Evolutionary conservation across 1,140 invertebrate genomes (phyloP).

Genomic region (Halyomorpha halys): DNA sequence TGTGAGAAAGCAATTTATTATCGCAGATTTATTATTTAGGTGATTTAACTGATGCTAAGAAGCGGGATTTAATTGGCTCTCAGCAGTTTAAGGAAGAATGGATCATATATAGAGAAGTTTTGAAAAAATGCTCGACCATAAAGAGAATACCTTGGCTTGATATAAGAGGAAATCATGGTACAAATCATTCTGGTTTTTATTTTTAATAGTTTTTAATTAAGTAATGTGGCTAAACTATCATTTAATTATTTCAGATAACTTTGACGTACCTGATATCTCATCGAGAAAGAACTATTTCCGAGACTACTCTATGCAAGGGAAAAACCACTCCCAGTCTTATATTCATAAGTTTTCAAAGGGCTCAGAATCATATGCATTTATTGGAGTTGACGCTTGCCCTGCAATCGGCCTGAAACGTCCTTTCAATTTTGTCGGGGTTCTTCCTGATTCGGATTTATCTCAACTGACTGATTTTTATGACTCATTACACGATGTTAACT

Average conservation of each 20-base stretch:
- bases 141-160: slow-evolving; percentile 72
- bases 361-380: slow-evolving; percentile 59
- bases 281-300: slow-evolving; percentile 66
- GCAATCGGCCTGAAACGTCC: slow-evolving; percentile 75
- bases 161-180: slow-evolving; percentile 91
- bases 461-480: slow-evolving; percentile 43
- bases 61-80: slow-evolving; percentile 64
- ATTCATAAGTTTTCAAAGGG: slow-evolving; percentile 40
- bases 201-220: neutral
- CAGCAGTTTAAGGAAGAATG: slow-evolving; percentile 76
- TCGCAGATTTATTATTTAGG: slow-evolving; percentile 39
- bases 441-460: slow-evolving; percentile 48
- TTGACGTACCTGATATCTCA: slow-evolving; percentile 61
- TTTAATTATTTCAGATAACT: slow-evolving; percentile 68
- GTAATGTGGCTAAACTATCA: neutral
- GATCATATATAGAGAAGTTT: slow-evolving; percentile 62
- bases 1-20: neutral
- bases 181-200: neutral
- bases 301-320: slow-evolving; percentile 72
- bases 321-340: slow-evolving; percentile 60
- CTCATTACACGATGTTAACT: slow-evolving; percentile 34
- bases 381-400: slow-evolving; percentile 79
- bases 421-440: slow-evolving; percentile 83
- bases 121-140: slow-evolving; percentile 54
- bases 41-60: slow-evolving; percentile 84